These are phyloP conservation scores for Leucoraja ocellata DNA, from an alignment of 2,797 vertebrate species.

Conservation along the genomic window DNA sequence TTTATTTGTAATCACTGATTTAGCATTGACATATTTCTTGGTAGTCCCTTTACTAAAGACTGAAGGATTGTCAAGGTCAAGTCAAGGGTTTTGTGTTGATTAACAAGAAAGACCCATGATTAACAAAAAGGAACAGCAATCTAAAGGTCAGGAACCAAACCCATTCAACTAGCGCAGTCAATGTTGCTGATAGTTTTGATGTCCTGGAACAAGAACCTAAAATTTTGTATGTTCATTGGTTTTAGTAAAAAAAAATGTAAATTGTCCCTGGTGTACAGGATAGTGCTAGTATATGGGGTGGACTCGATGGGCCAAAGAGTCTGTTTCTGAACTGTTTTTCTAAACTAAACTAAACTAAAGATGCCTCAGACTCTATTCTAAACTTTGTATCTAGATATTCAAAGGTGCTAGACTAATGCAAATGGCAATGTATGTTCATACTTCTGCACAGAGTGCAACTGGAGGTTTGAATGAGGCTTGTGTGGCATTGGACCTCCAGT, in stretches of 20 bases:
- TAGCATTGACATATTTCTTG: not conserved
- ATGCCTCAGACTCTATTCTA: not conserved
- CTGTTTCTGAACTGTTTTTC: too few species aligned
- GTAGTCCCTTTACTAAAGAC: not conserved
- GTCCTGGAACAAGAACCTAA: too few species aligned
- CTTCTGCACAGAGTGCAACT: not conserved
- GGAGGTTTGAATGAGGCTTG: not conserved
- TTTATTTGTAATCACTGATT: slow-evolving; percentile 33
- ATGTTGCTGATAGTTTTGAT: not conserved
- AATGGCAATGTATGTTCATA: not conserved
- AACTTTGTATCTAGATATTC: not conserved
- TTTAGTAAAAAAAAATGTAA: too few species aligned
- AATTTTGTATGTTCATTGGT: too few species aligned
- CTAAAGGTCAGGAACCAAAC: not conserved
- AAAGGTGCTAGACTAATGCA: not conserved
- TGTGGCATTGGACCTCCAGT: not conserved
- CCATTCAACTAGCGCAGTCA: not conserved
- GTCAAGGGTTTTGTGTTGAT: too few species aligned
- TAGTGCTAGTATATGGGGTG: too few species aligned
- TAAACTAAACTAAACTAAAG: not conserved
- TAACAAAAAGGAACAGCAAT: not conserved
- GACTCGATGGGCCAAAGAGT: too few species aligned
- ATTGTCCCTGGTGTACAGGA: too few species aligned
- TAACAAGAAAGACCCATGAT: not conserved
- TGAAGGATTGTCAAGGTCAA: not conserved